These are phyloP conservation scores for Zophobas morio DNA, from an alignment of 1,140 invertebrate genomes.

Conservation along the genomic window DNA sequence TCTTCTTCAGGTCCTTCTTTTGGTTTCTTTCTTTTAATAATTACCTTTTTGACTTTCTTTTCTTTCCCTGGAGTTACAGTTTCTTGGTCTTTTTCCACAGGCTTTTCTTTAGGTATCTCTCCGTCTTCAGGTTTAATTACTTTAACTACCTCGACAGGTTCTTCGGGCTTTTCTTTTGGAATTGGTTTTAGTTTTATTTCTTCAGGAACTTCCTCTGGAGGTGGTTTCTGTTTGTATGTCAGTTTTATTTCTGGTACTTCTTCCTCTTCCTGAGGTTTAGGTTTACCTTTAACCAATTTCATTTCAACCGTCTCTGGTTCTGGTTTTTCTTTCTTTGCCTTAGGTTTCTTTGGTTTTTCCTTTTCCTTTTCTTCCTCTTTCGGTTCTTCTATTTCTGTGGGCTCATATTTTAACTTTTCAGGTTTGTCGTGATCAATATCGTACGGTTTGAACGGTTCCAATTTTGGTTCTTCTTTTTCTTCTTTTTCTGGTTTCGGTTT, in stretches of 20 bases:
- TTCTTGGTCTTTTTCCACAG: conserved; percentile 58
- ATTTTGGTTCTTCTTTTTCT: conserved; percentile 59
- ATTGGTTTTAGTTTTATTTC: conserved; percentile 71
- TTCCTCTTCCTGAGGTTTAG: conserved; percentile 69
- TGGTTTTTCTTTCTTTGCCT: conserved; percentile 69
- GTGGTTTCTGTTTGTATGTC: conserved; percentile 70
- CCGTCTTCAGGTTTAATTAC: conserved; percentile 54
- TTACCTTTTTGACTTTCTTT: conserved; percentile 28
- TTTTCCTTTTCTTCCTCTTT: conserved; percentile 65
- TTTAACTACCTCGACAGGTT: conserved; percentile 53
- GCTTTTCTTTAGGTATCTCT: conserved; percentile 57
- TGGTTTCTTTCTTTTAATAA: conserved; percentile 9
- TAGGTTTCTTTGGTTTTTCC: conserved; percentile 66
- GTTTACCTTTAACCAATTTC: conserved; percentile 70
- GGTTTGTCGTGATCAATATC: conserved; percentile 58
- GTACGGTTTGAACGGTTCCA: conserved; percentile 64
- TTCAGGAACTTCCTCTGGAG: conserved; percentile 70
- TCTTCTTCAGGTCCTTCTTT: conserved; percentile 26
- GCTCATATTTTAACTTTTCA: conserved; percentile 67
- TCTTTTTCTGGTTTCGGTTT: conserved; percentile 62
- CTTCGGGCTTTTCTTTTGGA: conserved; percentile 65
- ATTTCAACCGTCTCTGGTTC: conserved; percentile 71
- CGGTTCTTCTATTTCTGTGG: conserved; percentile 61
- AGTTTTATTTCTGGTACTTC: conserved; percentile 73
- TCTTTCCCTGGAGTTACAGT: conserved; percentile 45